A percentile compares a stretch with the other conserved stretches of the same genome.
phyloP scores from a whole-genome alignment of 2,797 vertebrate genomes.

The Gallinago solitaria region DNA sequence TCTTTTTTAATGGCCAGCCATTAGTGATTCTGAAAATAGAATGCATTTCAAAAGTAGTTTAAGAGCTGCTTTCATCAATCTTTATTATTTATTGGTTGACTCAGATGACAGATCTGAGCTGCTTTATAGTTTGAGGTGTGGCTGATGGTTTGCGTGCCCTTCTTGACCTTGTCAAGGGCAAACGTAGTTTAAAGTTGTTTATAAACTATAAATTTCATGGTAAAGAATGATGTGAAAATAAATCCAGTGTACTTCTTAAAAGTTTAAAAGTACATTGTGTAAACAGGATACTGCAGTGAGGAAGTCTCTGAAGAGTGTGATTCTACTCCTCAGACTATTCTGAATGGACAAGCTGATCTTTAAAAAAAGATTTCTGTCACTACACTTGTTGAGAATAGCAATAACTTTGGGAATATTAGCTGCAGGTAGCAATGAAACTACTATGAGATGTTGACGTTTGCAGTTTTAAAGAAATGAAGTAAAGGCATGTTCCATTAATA shows the following conservation, averaged over 20 bases:
- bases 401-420: background rate
- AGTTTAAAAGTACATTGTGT: constrained; percentile 63
- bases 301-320: constrained; percentile 3
- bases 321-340: background rate
- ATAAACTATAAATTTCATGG: constrained; percentile 68
- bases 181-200: constrained; percentile 73
- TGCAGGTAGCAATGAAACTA: background rate
- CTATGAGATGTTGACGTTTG: background rate
- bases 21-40: constrained; percentile 65
- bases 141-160: constrained; percentile 65
- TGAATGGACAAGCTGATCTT: background rate
- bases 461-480: background rate
- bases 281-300: constrained; percentile 54
- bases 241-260: constrained; percentile 51
- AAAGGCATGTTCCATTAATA: background rate
- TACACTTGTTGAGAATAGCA: background rate
- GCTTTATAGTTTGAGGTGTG: constrained; percentile 72
- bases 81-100: constrained; percentile 72
- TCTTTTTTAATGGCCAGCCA: constrained; percentile 55
- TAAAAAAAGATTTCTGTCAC: background rate
- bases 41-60: constrained; percentile 59
- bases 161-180: constrained; percentile 71
- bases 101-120: constrained; percentile 62
- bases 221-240: constrained; percentile 69
- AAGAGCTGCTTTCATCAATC: constrained; percentile 67